These are phyloP conservation scores for Stichopus chloronotus DNA, from an alignment of 35 echinoderm and acorn worm genomes.

Conservation along the genomic window DNA sequence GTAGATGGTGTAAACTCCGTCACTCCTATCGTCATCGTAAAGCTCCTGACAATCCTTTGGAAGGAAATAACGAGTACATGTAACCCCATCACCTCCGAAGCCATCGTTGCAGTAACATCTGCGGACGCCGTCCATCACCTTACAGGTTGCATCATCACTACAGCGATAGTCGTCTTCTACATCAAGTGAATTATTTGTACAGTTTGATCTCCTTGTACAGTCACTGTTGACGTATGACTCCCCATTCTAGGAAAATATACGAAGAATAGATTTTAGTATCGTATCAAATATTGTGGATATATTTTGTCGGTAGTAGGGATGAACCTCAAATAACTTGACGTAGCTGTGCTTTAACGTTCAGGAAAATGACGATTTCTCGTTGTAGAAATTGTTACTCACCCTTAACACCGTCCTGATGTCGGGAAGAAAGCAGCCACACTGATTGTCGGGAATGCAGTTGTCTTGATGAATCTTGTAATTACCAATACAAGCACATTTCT, in stretches of 20 bases:
- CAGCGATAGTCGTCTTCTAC: neutral
- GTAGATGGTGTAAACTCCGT: neutral
- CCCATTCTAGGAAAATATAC: neutral
- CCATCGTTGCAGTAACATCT: neutral
- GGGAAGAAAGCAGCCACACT: too few species aligned
- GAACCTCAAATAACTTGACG: too few species aligned
- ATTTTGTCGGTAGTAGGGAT: too few species aligned
- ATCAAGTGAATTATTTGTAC: neutral
- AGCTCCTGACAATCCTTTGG: neutral
- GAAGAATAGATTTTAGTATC: neutral
- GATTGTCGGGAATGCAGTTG: too few species aligned
- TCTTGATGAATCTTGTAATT: too few species aligned
- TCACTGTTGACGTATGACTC: neutral
- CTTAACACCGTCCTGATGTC: too few species aligned
- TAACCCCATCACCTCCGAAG: slow-evolving; percentile 55
- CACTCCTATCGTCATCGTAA: neutral
- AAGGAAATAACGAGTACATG: neutral
- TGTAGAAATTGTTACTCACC: too few species aligned
- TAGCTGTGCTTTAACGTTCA: too few species aligned
- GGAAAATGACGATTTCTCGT: too few species aligned
- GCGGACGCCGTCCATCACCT: neutral
- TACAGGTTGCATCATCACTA: neutral
- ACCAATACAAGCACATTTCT: too few species aligned
- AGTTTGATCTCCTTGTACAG: neutral
- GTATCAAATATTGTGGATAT: too few species aligned